Evolutionary conservation across 1,140 invertebrate species (phyloP), one percentile per base, ranked within the genome.

Genomic region (Papilio dardanus): DNA sequence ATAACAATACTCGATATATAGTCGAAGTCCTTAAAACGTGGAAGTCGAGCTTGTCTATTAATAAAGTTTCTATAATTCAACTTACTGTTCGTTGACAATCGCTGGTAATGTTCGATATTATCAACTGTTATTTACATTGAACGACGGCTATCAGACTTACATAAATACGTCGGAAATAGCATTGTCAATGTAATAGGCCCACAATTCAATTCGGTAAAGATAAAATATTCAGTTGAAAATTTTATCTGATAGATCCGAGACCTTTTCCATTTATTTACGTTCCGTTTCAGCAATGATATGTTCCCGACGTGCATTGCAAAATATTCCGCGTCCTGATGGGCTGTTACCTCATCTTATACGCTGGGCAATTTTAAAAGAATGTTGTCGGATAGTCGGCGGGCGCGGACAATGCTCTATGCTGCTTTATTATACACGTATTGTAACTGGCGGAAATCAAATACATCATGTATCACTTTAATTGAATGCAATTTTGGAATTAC

Each of bases 301-400:
- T 54, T 28, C 30, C 79, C 71, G 78, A 76, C 79, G 75, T 78
- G 75, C 81, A 85, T 87, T 86, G 82, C 81, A 74, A 84, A 86
- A 86, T 86, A 81, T 84, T 82, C 82, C 83, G 85, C 83, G 83
- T 77, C 76, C 81, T 80, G 79, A 86, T 86, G 84, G 79, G 79
- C 83, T 81, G 76, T 82, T 81, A 78, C 77, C 68, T 77, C 81
- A 79, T 80, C 83, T 82, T 78, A 78, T 73, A 58, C 46, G 80
- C 75, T 81, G 83, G 83, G 84, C 82, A 86, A 83, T 86, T 86
- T 88, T 71, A 79, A 81, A 83, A 82, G 82, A 82, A 86, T 86
- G 83, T 81, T 76, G 73, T 77, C 66, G 78, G 74, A 71, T 74
- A 71, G 75, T 74, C 76, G 35, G 19, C 71, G 54, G 24, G 74